These are phyloP conservation scores for Lepidurus apus DNA, from an alignment of 1,140 invertebrate species.

Conservation along the genomic window DNA sequence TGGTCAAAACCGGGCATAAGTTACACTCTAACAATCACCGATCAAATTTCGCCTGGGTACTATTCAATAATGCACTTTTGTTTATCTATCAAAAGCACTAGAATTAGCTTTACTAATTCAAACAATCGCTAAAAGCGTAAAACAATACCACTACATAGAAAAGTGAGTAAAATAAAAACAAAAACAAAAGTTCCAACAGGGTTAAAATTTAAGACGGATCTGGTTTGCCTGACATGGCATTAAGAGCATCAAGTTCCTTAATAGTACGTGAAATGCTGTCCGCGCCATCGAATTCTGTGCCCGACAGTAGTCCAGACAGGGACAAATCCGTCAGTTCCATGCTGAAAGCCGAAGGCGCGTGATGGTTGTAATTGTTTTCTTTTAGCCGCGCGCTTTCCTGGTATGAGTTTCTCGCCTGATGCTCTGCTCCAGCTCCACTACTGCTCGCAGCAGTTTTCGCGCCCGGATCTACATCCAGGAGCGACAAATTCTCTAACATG, in stretches of 20 bases:
- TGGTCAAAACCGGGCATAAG: neutral
- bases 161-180: neutral
- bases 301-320: slow-evolving; percentile 29
- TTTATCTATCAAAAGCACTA: neutral
- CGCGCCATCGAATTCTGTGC: slow-evolving; percentile 28
- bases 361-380: slow-evolving; percentile 22
- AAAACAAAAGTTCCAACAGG: neutral
- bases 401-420: neutral
- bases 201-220: slow-evolving; percentile 3
- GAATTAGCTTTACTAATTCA: neutral
- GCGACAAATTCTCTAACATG: slow-evolving; percentile 28
- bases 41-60: neutral
- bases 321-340: slow-evolving; percentile 30
- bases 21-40: neutral
- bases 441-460: neutral
- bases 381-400: neutral
- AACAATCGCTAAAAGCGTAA: neutral
- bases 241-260: neutral
- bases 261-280: slow-evolving; percentile 26
- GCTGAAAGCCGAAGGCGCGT: slow-evolving; percentile 1
- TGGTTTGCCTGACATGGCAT: neutral
- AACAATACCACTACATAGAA: neutral
- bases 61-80: neutral
- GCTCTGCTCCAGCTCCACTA: neutral
- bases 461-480: slow-evolving; percentile 8